Conservation (phyloP, 1,140 invertebrate species). For the Anastrepha ludens region DNA sequence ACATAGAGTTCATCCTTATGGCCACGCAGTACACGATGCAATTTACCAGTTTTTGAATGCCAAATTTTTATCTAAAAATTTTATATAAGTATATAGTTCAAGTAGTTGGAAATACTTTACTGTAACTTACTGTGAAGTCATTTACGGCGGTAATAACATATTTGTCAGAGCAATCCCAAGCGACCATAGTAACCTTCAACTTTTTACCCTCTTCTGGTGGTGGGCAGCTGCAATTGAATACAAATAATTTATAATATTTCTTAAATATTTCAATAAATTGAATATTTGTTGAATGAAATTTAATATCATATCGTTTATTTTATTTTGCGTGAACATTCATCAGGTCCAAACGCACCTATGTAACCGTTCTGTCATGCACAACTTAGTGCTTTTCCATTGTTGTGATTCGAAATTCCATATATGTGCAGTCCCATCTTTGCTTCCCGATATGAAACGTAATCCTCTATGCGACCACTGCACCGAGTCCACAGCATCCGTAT, state of each 20-base stretch:
- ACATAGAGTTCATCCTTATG: constrained; percentile 97
- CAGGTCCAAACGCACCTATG: constrained; percentile 76
- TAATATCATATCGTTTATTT: too few species aligned
- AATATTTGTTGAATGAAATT: too few species aligned
- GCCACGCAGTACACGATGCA: constrained; percentile 83
- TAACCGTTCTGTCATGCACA: constrained; percentile 84
- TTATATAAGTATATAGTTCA: neutral
- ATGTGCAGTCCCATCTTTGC: constrained; percentile 96
- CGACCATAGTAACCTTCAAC: constrained; percentile 95
- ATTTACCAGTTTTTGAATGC: constrained; percentile 82
- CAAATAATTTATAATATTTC: neutral
- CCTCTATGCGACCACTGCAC: constrained; percentile 94
- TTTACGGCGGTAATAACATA: constrained; percentile 93
- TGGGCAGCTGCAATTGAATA: constrained; percentile 73
- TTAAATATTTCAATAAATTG: neutral
- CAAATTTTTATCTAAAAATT: constrained; percentile 88
- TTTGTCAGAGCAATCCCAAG: constrained; percentile 92
- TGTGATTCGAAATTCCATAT: constrained; percentile 95
- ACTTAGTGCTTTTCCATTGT: constrained; percentile 87
- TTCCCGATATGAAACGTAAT: constrained; percentile 93
- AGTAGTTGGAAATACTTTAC: neutral
- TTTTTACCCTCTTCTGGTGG: constrained; percentile 81
- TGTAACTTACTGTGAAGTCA: constrained; percentile 74
- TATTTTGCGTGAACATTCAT: too few species aligned
- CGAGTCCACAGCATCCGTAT: constrained; percentile 95